These are phyloP conservation scores for Margarornis squamiger DNA, from an alignment of 2,797 vertebrate genomes.

Conservation along the genomic window DNA sequence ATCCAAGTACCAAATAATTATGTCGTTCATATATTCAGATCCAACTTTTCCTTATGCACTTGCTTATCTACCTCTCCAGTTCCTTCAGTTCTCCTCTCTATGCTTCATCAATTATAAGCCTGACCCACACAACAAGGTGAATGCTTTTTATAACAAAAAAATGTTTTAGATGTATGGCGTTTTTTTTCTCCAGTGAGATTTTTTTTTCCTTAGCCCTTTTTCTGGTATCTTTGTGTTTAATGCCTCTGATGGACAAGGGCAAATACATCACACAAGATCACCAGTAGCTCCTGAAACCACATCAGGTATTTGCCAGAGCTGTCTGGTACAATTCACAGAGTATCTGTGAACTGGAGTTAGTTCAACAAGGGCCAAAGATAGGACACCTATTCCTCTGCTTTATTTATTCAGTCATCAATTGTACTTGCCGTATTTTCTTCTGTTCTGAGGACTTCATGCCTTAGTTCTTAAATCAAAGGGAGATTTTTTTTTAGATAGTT, in stretches of 20 bases:
- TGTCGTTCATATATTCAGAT: background rate
- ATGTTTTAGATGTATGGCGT: background rate
- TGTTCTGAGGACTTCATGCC: background rate
- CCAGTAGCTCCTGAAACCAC: background rate
- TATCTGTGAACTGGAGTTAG: conserved; percentile 16
- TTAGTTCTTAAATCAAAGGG: conserved; percentile 22
- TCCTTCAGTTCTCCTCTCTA: background rate
- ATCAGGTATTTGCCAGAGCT: background rate
- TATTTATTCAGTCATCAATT: conserved; percentile 4
- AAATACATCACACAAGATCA: background rate
- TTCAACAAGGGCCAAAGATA: background rate
- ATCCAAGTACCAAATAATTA: conserved; percentile 4
- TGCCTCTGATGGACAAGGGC: background rate
- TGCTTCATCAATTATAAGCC: background rate
- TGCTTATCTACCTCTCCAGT: rapidly evolving
- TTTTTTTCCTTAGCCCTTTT: background rate
- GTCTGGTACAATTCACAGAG: background rate
- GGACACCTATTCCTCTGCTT: background rate
- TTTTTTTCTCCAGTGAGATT: background rate
- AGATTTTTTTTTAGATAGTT: conserved; percentile 12
- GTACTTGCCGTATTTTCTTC: background rate
- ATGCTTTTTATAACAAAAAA: background rate
- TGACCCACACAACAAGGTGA: background rate
- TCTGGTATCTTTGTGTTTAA: conserved; percentile 2
- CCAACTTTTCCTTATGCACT: background rate